Evolutionary conservation across 2,888 invertebrate species (phyloP).

Genomic region (Polyploca ridens): DNA sequence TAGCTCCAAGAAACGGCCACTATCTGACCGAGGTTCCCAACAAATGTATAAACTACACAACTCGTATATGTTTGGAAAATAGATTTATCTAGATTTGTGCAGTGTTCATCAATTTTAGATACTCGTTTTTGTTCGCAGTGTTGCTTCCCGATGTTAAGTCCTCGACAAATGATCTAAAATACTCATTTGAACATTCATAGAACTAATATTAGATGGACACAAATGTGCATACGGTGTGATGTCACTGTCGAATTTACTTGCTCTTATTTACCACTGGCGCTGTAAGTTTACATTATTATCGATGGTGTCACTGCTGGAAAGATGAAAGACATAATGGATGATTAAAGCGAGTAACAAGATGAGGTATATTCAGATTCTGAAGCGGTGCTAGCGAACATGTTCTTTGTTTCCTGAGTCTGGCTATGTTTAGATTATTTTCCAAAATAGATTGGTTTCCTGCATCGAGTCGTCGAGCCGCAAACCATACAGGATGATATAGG

Average conservation of each 20-base stretch:
- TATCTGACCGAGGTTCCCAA: slow-evolving; percentile 13
- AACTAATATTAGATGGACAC: slow-evolving; percentile 59
- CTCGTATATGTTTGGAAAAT: not conserved
- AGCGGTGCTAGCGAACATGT: not conserved
- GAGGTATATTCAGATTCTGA: not conserved
- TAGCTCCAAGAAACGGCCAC: not conserved
- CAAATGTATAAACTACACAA: not conserved
- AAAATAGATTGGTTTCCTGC: slow-evolving; percentile 8
- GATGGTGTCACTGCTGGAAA: slow-evolving; percentile 3
- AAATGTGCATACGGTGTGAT: slow-evolving; percentile 54
- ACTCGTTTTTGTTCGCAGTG: slow-evolving; percentile 23
- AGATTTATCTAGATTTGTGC: not conserved
- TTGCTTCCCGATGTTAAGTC: slow-evolving; percentile 30
- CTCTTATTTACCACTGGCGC: slow-evolving; percentile 19
- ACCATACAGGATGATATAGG: not conserved
- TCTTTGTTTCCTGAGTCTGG: not conserved
- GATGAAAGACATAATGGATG: slow-evolving; percentile 8
- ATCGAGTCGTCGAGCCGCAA: not conserved
- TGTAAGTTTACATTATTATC: not conserved
- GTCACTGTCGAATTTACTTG: slow-evolving; percentile 48
- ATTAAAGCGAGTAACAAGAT: not conserved
- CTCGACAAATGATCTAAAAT: slow-evolving; percentile 54
- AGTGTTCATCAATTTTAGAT: slow-evolving; percentile 21
- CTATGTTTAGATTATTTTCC: slow-evolving; percentile 7
- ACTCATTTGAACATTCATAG: slow-evolving; percentile 45